Evolutionary conservation across 2,888 invertebrate species (phyloP), one percentile per base, ranked within the genome.

Genomic region (Stictocephala bisonia): DNA sequence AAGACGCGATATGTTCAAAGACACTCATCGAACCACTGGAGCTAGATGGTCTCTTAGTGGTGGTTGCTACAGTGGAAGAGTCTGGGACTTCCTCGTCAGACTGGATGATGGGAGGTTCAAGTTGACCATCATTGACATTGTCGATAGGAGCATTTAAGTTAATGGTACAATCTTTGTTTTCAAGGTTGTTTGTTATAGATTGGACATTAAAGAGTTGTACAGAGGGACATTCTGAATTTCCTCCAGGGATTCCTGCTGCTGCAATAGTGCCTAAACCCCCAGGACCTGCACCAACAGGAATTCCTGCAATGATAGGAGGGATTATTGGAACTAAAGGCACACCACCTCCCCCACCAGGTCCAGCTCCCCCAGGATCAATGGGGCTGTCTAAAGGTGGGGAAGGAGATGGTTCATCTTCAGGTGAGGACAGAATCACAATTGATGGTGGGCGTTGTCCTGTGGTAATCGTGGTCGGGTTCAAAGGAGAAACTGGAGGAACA

Each of bases 1-100:
- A 83, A 20, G 84, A 85, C 4, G 87, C 79, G 11, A 88, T 85
- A 1, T 88, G 88, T 20, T 85, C 84, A 74, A 88, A 72, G 22
- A 79, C 20, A 11, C 69, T 53, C 53, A 60, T 84, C 67, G 87
- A 85, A 9, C 85, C 83, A 9, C 85, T 83, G 6, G 85, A 81
- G 29, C 40, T 78, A 80, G 22, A 86, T 79, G 0, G 86, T 83
- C 3, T 86, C 85, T 60, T 86, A 84, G 40, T 85, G 84, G 72
- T 87, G 86, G n/a, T 85, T 0, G 64, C 48, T 4, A 64, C 35
- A 1, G 71, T 71, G n/a, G 71, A 64, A 1, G 50, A 44, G 35
- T 70, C 70, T 15, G 70, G 70, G 27, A 70, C 35, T 26, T 56
- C 70, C 18, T 70, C 40, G 85, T 24, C 81, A 78, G 29, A 48